Evolutionary conservation across 2,113 vertebrate genomes (phyloP).

Genomic region (Pseudorhombus dupliciocellatus): DNA sequence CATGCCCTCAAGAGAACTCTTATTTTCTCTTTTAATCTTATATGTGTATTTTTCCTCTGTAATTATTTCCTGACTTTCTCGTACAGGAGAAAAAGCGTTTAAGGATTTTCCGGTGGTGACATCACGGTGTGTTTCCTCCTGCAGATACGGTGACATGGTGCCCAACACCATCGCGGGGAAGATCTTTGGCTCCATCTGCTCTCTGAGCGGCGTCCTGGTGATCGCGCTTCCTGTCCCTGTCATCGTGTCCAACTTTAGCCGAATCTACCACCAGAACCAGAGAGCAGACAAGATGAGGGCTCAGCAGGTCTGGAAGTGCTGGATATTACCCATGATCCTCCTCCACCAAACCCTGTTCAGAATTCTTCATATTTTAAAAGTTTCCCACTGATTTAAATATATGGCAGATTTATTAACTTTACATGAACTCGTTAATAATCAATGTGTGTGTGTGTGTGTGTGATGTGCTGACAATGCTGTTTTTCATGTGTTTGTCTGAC

Average conservation of each 20-base stretch:
- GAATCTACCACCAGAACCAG: conserved; percentile 80
- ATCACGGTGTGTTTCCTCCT: no score
- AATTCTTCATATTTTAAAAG: no score
- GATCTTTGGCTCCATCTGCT: conserved; percentile 79
- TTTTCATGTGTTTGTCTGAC: conserved; percentile 51
- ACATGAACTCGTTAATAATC: no score
- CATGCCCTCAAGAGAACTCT: no score
- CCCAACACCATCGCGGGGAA: conserved; percentile 76
- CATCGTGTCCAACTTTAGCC: conserved; percentile 79
- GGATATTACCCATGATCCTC: no score
- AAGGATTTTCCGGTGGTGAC: no score
- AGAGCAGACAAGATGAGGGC: conserved; percentile 77
- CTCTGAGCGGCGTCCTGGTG: conserved; percentile 75
- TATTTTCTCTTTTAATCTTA: no score
- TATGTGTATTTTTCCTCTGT: no score
- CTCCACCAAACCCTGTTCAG: no score
- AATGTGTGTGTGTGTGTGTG: conserved; percentile 8
- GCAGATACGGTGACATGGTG: conserved; percentile 77
- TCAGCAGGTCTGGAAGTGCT: conserved; percentile 40
- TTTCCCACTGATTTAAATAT: no score
- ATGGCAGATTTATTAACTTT: no score
- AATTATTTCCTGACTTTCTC: no score
- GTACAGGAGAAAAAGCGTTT: background rate
- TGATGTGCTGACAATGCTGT: conserved; percentile 37
- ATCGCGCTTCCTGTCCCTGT: conserved; percentile 76